Conservation (phyloP, 2,113 vertebrate genomes). For the Cepphus grylle region DNA sequence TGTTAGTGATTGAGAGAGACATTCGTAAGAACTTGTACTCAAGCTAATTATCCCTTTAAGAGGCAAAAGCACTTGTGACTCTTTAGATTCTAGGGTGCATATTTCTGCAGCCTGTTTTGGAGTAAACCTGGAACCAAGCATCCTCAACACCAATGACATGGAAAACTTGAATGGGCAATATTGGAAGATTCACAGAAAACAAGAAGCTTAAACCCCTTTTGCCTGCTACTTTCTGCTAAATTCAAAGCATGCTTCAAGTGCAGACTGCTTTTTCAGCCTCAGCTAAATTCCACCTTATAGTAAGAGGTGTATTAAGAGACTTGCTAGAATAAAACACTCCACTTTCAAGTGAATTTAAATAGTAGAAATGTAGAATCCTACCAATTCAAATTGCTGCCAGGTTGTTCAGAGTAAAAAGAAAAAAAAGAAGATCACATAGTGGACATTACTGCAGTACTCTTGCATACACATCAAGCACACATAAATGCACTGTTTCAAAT, state of each 20-base stretch:
- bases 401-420: neutral
- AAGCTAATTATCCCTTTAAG: neutral
- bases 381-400: neutral
- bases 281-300: neutral
- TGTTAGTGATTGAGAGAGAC: neutral
- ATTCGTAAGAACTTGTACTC: neutral
- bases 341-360: neutral
- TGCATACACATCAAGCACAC: neutral
- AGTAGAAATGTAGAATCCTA: neutral
- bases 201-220: neutral
- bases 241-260: neutral
- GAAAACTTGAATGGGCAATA: neutral
- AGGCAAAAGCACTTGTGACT: neutral
- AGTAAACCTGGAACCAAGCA: neutral
- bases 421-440: neutral
- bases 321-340: neutral
- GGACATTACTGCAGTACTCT: neutral
- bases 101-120: neutral
- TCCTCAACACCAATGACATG: neutral
- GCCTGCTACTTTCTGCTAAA: neutral
- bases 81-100: fast-evolving
- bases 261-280: neutral
- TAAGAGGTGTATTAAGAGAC: neutral
- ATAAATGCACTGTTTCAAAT: neutral
- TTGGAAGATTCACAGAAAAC: neutral